Evolutionary conservation across 2,113 vertebrate species (phyloP).

Genomic region (Pardalotus punctatus): DNA sequence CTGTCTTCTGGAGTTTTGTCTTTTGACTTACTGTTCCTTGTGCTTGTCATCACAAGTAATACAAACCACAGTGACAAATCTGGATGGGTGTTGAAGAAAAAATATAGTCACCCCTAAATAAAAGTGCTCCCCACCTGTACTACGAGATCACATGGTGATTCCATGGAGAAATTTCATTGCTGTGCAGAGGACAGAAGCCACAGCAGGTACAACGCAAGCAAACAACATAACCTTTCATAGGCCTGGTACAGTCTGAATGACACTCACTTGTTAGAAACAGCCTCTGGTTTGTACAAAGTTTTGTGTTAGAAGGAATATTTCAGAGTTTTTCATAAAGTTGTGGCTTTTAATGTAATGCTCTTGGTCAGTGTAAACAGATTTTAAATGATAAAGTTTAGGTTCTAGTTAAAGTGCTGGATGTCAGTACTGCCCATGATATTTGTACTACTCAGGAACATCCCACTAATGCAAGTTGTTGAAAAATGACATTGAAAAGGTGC

Average conservation of each 20-base stretch:
- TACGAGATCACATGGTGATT: neutral
- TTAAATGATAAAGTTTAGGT: neutral
- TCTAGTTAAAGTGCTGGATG: neutral
- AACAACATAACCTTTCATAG: neutral
- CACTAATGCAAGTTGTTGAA: neutral
- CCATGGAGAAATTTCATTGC: neutral
- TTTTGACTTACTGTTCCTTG: neutral
- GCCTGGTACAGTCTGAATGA: rapidly evolving
- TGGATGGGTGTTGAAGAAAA: neutral
- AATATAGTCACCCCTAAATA: neutral
- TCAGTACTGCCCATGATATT: neutral
- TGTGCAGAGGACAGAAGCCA: neutral
- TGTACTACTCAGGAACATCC: neutral
- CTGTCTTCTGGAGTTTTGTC: neutral
- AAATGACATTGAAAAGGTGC: neutral
- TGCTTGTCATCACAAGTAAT: neutral
- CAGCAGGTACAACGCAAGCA: neutral
- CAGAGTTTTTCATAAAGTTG: neutral
- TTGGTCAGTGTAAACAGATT: neutral
- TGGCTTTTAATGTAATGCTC: neutral
- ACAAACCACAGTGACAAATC: neutral
- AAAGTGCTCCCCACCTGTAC: neutral
- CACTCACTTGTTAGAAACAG: neutral
- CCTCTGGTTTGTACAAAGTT: neutral
- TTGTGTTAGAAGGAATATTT: neutral